Evolutionary conservation across 2,113 vertebrate species (phyloP).

Genomic region (Myocastor coypus): DNA sequence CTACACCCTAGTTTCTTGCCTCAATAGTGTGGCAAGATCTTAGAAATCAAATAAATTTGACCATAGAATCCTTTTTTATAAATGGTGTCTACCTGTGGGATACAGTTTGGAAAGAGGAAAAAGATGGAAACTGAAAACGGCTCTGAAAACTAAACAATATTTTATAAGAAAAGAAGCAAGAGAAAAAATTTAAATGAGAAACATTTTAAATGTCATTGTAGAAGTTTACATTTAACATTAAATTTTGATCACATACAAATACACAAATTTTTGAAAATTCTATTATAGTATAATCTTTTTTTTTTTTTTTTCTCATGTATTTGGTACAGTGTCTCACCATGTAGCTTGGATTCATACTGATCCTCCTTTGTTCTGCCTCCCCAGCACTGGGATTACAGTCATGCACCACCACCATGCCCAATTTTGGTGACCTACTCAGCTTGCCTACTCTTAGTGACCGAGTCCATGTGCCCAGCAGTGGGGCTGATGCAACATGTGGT

Average conservation of each 20-base stretch:
- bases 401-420: too few species aligned
- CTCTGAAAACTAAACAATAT: constrained; percentile 28
- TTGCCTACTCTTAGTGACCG: too few species aligned
- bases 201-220: background rate
- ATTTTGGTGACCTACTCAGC: too few species aligned
- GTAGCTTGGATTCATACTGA: too few species aligned
- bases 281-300: background rate
- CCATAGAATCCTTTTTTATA: constrained; percentile 22
- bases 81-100: background rate
- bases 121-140: background rate
- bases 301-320: too few species aligned
- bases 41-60: constrained; percentile 32
- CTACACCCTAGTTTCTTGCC: background rate
- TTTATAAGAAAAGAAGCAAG: background rate
- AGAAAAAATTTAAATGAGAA: background rate
- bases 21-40: background rate
- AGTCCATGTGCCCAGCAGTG: too few species aligned
- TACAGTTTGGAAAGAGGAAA: background rate
- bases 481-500: too few species aligned
- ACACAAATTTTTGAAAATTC: constrained; percentile 18
- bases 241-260: background rate
- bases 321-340: too few species aligned
- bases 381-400: too few species aligned
- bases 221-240: constrained; percentile 58
- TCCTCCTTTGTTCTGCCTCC: too few species aligned